Percentiles rank a stretch among this genome's conserved stretches.
phyloP scores from a whole-genome alignment of 1,140 invertebrate species.

The Zaprionus kolodkinae region DNA sequence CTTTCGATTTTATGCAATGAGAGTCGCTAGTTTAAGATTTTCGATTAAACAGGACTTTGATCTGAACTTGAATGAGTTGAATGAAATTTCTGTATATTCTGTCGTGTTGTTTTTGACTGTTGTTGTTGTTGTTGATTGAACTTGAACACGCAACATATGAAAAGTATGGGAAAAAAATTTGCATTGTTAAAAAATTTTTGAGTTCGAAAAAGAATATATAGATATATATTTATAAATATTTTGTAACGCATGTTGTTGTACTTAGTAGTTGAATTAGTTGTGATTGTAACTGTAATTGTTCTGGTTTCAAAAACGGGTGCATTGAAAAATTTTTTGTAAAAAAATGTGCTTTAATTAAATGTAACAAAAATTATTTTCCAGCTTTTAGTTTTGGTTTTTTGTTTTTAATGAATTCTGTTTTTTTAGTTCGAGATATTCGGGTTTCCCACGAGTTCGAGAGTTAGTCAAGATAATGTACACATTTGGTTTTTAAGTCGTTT shows the following conservation, averaged over 20 bases:
- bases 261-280: slow-evolving; percentile 61
- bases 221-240: slow-evolving; percentile 36
- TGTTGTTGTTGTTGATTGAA: slow-evolving; percentile 29
- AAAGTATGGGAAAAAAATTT: slow-evolving; percentile 46
- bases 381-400: slow-evolving; percentile 53
- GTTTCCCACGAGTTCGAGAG: slow-evolving; percentile 44
- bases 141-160: slow-evolving; percentile 53
- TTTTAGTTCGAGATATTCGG: slow-evolving; percentile 42
- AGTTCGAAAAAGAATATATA: slow-evolving; percentile 28
- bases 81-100: slow-evolving; percentile 27
- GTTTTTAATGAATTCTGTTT: slow-evolving; percentile 72
- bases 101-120: slow-evolving; percentile 20
- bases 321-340: slow-evolving; percentile 74
- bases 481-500: slow-evolving; percentile 7
- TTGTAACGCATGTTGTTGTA: slow-evolving; percentile 55
- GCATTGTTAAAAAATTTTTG: slow-evolving; percentile 48
- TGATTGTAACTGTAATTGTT: slow-evolving; percentile 60
- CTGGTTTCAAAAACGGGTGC: slow-evolving; percentile 79
- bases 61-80: slow-evolving; percentile 10
- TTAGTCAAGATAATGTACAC: slow-evolving; percentile 46
- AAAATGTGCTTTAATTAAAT: slow-evolving; percentile 80
- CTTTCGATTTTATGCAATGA: neutral
- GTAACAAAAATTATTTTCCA: slow-evolving; percentile 70
- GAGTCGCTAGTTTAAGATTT: slow-evolving; percentile 3
- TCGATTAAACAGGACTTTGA: slow-evolving; percentile 1